Evolutionary conservation across 2,797 vertebrate species (phyloP).

Genomic region (Amblyopsis hoosieri): DNA sequence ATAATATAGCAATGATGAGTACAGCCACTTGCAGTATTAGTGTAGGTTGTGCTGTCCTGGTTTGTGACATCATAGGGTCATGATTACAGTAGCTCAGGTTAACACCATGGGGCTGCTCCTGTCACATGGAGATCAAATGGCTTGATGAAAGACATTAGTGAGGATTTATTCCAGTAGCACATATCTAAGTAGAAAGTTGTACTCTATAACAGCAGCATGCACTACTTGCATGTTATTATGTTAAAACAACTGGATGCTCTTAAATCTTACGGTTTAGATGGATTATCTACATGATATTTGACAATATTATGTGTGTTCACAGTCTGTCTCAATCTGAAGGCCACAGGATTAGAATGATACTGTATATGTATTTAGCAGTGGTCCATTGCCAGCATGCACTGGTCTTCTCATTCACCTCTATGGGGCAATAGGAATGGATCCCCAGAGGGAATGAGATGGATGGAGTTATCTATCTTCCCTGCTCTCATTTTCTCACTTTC

Average conservation of each 20-base stretch:
- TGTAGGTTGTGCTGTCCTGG: constrained; percentile 38
- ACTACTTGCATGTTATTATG: constrained; percentile 64
- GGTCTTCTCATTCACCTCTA: constrained; percentile 43
- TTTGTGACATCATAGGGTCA: constrained; percentile 26
- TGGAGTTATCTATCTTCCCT: constrained; percentile 53
- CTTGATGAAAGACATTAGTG: constrained; percentile 56
- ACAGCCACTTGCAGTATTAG: too few relatives aligned
- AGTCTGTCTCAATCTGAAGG: constrained; percentile 69
- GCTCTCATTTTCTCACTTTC: constrained; percentile 35
- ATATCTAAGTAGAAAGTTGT: constrained; percentile 57
- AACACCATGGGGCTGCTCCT: constrained; percentile 31
- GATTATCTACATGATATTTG: constrained; percentile 52
- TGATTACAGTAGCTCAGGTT: constrained; percentile 47
- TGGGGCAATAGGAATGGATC: constrained; percentile 65
- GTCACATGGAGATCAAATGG: constrained; percentile 43
- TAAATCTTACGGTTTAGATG: constrained; percentile 7
- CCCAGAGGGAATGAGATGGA: constrained; percentile 51
- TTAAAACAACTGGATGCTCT: constrained; percentile 48
- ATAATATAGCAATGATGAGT: too few relatives aligned
- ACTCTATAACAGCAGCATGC: constrained; percentile 42
- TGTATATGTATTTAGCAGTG: constrained; percentile 70
- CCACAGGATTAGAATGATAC: constrained; percentile 58
- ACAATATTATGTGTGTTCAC: constrained; percentile 17
- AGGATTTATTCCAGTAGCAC: constrained; percentile 52
- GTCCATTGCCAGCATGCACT: constrained; percentile 57